Base-by-base conservation (phyloP, 2,113 vertebrate genomes). In the Grus americana region DNA sequence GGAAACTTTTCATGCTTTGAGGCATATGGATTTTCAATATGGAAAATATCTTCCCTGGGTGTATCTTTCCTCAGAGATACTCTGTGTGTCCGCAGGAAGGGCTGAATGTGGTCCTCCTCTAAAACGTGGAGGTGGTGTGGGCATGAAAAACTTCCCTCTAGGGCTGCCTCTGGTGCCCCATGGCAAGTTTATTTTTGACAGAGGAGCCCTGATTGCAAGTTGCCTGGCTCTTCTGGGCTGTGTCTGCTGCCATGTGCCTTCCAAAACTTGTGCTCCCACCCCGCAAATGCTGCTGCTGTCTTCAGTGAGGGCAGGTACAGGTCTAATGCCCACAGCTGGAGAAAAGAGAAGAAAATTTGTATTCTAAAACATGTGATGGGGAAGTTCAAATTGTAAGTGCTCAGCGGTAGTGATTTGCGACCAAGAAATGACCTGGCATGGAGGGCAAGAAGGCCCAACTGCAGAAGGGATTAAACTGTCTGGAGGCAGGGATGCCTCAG, bases 41-140 rank as follows among this genome's bases (percentile, higher is more conserved):
- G 26, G 36, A 24, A n/a, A 44, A 29, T 44, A 27, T 14, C 46
- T 83, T 47, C 13, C 6, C 5, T 30, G 0, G 0, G 7, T 0
- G 0, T 30, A 7, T 34, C 29, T 79, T 79, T 38, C 36, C 7
- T 54, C 15, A 20, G 24, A 29, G 27, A 47, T 52, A 18, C 15
- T 72, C 8, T 67, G 10, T 70, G 9, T 63, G 34, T 63, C 44
- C 61, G 17, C 30, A 44, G 5, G 17, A 49, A 36, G 23, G 46
- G 18, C 12, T 72, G 44, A 50, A 36, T 0, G 0, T 16, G 6
- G 15, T 15, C 11, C 16, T 68, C 38, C n/a, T 71, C 18, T 44
- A 32, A 65, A 58, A 73, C 7, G 8, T 68, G 29, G 20, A n/a
- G 11, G 5, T 72, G 23, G 24, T 52, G 36, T 9, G 4, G 11